Evolutionary conservation across 2,113 vertebrate genomes (phyloP), one percentile per base, ranked within the genome.

Genomic region (Scomber scombrus): DNA sequence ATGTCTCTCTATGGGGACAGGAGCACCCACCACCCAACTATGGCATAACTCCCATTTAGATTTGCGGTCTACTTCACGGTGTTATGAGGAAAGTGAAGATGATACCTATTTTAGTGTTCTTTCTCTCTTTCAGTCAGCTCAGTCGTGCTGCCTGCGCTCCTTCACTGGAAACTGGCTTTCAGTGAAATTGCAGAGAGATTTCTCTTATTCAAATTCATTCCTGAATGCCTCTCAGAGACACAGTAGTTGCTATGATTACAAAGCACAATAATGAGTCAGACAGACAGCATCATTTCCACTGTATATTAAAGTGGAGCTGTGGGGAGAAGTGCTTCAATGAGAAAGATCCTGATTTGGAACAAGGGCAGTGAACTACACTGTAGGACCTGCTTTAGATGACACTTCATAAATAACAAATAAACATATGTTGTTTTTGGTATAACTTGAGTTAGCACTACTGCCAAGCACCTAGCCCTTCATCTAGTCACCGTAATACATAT

Each of bases 221-320:
- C 61, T 10, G 64, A 86, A 80, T 56, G 52, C 81, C 87, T 80
- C 69, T 16, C 85, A 80, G 81, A 81, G 57, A 74, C 78, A 73
- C 71, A 52, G 85, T 68, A 5, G 76, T 65, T 88, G 69, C 86
- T 81, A 71, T 88, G 91, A 94, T 93, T 86, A 92, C 85, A 89
- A 84, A 87, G 84, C 72, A 72, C 82, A 86, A 79, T 89, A 87
- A 88, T 88, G 75, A 91, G 63, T 84, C 80, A 78, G 71, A 56
- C 65, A 73, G 71, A 70, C 78, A 73, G 60, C 49, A 71, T 78
- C 60, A 63, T 87, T 87, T 93, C 76, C 40, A 21, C 54, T 45
- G 77, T 60, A 78, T 72, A 71, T 88, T 85, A 75, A 80, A 85
- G 74, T 21, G 46, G 66, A 87, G 72, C 61, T 47, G 69, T 19